Evolutionary conservation across 1,140 invertebrate species (phyloP), one percentile per base, ranked within the genome.

Genomic region (Megalonaias nervosa): DNA sequence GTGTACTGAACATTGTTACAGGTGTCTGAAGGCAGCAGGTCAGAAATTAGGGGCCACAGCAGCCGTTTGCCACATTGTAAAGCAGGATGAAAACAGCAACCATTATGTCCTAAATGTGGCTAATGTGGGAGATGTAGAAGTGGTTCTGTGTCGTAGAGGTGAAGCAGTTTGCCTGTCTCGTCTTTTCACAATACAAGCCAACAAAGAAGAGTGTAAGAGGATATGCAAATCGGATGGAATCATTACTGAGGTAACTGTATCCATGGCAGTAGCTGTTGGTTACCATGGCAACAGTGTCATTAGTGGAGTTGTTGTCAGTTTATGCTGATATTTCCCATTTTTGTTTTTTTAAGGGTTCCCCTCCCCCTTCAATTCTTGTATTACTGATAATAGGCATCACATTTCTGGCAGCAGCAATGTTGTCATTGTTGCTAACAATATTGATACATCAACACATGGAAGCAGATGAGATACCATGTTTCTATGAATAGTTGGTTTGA

Each of bases 41-140:
- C 90, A 91, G 78, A 87, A 86, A 72, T 69, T 90, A 1, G 90
- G 90, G 26, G 88, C 89, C 0, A 86, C 90, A 13, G 89, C 81
- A 19, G 85, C 83, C 6, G 38, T 91, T 2, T 88, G 86, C 70
- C 90, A 90, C 70, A 75, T 91, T 17, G 70, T 62, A 59, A 82
- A 82, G 62, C 59, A 74, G n/a, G 60, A 74, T 17, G 57, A 75
- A 0, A 79, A 82, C 15, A 81, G 62, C 21, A 79, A 82, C 23
- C 73, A 83, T 0, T 87, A 84, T 67, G 66, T 74, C 12, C 76
- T 91, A 26, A 84, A 84, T 75, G 81, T 91, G 21, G 89, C 88
- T 59, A 91, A 91, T 82, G 89, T 90, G 38, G 90, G 90, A 62
- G 89, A 91, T 73, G 79, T 82, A 6, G 88, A 90, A 74, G 86